Conservation (phyloP, 2,797 vertebrate species). For the Helicolenus hilgendorfi region DNA sequence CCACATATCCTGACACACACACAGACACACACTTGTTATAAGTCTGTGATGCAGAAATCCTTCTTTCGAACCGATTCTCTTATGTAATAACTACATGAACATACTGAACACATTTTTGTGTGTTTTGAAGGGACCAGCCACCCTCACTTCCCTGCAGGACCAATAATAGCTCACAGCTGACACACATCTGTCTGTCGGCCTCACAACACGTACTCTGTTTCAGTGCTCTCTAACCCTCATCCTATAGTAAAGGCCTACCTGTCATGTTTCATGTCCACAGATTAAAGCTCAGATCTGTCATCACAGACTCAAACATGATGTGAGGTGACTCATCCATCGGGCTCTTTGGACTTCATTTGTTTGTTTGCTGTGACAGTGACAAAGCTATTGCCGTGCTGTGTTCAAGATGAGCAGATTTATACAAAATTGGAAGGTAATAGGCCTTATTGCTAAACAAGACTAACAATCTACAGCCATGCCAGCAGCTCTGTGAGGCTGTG, state of each 20-base stretch:
- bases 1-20: not conserved
- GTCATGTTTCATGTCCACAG: not conserved
- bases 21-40: not conserved
- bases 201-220: not conserved
- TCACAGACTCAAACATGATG: not conserved
- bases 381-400: not conserved
- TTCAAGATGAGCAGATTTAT: not conserved
- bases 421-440: too few species aligned
- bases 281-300: not conserved
- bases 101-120: not conserved
- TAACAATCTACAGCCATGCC: too few species aligned
- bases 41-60: slow-evolving; percentile 56
- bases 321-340: not conserved
- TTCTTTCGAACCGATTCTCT: not conserved
- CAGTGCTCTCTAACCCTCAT: not conserved
- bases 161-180: slow-evolving; percentile 20
- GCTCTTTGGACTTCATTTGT: not conserved
- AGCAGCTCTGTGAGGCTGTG: too few species aligned
- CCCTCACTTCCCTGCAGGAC: slow-evolving; percentile 41
- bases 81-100: slow-evolving; percentile 34
- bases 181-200: slow-evolving; percentile 21
- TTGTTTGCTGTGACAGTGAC: not conserved
- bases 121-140: slow-evolving; percentile 4
- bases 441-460: not conserved
- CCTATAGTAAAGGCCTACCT: not conserved